phyloP scores from a whole-genome alignment of 30 jellyfish, hydroid and myxozoan genomes.

The Aurelia aurita complex sp. Pacific region DNA sequence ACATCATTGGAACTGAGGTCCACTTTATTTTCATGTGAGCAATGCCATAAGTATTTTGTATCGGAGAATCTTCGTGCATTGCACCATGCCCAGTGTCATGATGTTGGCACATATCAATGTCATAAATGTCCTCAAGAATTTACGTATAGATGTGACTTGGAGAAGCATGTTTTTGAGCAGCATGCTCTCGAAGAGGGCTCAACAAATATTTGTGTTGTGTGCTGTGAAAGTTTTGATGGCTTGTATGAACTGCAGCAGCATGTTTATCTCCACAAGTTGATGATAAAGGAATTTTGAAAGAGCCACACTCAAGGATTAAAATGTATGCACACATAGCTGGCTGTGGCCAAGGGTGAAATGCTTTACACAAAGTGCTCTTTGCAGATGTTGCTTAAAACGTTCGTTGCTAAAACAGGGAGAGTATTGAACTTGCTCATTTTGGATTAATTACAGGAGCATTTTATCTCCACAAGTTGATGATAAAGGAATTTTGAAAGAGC shows the following conservation, averaged over 20 bases:
- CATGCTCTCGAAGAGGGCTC: neutral
- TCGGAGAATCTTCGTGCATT: neutral
- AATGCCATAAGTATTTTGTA: neutral
- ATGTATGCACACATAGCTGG: no score
- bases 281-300: no score
- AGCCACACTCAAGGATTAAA: no score
- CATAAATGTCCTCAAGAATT: constrained; percentile 1
- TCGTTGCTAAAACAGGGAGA: no score
- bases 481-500: no score
- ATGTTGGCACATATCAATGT: neutral
- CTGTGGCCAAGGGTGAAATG: no score
- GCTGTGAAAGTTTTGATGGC: neutral
- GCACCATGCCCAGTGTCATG: constrained; percentile 1
- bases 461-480: no score
- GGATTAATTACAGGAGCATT: no score
- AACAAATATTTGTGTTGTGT: neutral
- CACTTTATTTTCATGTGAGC: neutral
- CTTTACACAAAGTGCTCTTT: no score
- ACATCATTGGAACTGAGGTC: neutral
- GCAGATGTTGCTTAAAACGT: no score
- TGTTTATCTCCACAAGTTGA: neutral
- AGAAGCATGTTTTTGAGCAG: neutral
- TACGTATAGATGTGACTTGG: neutral
- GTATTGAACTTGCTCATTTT: no score
- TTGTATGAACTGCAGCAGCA: neutral